Evolutionary conservation across 2,797 vertebrate genomes (phyloP), one percentile per base, ranked within the genome.

Genomic region (Arrhamphus sclerolepis): DNA sequence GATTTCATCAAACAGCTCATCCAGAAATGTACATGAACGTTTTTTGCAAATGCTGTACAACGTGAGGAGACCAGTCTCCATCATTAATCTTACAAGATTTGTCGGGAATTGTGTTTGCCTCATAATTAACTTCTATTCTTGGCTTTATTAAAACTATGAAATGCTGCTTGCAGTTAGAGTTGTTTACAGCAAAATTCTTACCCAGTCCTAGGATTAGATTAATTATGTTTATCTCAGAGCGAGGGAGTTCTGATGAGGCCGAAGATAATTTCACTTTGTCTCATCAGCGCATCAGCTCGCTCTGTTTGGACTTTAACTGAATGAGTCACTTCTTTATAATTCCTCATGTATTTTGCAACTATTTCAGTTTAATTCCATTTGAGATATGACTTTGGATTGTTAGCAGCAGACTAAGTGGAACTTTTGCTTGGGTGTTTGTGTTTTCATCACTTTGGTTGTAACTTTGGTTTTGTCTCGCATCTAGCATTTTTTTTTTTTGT

Each of bases 51-150:
- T 46, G 18, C 49, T 39, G 3, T 26, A 14, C 34, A 62, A 54
- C 11, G 16, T 17, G 14, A 24, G 6, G 7, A 34, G 10, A 34
- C 9, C 9, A 11, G 31, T 16, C 14, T 44, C 28, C 9, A 18
- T 67, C 56, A 58, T 76, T 57, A 67, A 62, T 49, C 46, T 56
- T 9, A 26, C 24, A 56, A 21, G 11, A 42, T 9, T 34, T 34
- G 9, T 34, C 1, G 31, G 48, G 24, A 38, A 28, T 17, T 56
- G 26, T 10, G 14, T 66, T 62, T 71, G 20, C 52, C 13, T 46
- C 24, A 31, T 40, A 69, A 78, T 68, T 66, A 63, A 48, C 19
- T 48, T 68, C 47, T 72, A 46, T 72, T 72, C 14, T 56, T 41
- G 44, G 49, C 56, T 55, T 61, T 6, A 51, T 0, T 58, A 17